phyloP scores from a whole-genome alignment of 1,140 invertebrate species.

The Drosophila bipectinata region DNA sequence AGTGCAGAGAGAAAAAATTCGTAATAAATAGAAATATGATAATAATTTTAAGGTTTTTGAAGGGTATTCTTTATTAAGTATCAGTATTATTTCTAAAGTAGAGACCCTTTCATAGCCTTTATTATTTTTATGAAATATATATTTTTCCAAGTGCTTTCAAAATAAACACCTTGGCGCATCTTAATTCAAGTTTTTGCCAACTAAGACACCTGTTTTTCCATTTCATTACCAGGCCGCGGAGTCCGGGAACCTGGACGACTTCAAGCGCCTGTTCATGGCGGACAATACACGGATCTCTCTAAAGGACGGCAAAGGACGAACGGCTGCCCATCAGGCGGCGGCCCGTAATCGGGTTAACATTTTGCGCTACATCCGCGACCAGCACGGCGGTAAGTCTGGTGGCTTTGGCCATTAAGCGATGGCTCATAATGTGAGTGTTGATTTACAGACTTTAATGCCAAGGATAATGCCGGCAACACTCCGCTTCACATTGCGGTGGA shows the following conservation, averaged over 20 bases:
- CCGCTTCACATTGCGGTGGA: conserved; percentile 92
- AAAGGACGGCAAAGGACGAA: conserved; percentile 89
- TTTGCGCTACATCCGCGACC: conserved; percentile 89
- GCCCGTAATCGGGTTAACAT: conserved; percentile 90
- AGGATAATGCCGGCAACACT: conserved; percentile 91
- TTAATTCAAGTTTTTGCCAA: conserved; percentile 31
- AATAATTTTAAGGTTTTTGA: no score
- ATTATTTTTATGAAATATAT: background rate
- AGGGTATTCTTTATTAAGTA: no score
- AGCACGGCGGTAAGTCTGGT: conserved; percentile 87
- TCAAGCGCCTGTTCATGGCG: conserved; percentile 88
- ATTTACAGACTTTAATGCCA: conserved; percentile 89
- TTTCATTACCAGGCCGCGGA: conserved; percentile 89
- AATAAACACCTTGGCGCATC: conserved; percentile 21
- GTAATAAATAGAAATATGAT: background rate
- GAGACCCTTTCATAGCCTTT: no score
- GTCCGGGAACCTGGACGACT: conserved; percentile 91
- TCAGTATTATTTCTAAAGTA: no score
- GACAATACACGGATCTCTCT: conserved; percentile 89
- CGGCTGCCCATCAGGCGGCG: conserved; percentile 91
- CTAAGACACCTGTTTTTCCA: conserved; percentile 20
- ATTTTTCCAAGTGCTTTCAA: conserved; percentile 9
- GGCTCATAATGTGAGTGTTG: conserved; percentile 21
- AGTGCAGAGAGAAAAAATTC: background rate
- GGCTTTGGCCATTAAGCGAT: background rate